A percentile compares a stretch with the other conserved stretches of the same genome.
Evolutionary conservation across 2,113 vertebrate genomes (phyloP).

Genomic region (Fukomys damarensis): DNA sequence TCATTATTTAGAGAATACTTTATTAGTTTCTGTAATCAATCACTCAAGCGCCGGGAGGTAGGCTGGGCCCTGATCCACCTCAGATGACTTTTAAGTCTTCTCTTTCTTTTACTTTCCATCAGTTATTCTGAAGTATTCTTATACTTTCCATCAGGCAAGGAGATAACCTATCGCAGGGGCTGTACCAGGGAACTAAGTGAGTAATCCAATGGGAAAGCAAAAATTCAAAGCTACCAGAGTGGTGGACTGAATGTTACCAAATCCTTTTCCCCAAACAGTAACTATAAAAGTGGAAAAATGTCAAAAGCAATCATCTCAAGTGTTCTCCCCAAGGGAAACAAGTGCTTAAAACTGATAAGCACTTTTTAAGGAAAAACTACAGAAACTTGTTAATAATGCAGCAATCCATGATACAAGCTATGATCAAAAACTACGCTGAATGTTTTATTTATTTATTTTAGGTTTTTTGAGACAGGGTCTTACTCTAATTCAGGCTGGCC

Average conservation of each 20-base stretch:
- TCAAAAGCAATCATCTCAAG: not conserved
- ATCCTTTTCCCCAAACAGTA: not conserved
- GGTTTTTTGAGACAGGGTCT: not conserved
- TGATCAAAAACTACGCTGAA: not conserved
- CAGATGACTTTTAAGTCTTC: not conserved
- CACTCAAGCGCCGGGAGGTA: too few species aligned
- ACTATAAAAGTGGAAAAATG: not conserved
- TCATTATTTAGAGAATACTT: too few species aligned
- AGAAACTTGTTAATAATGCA: not conserved
- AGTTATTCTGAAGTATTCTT: too few species aligned
- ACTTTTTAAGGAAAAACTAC: not conserved
- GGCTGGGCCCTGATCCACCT: too few species aligned
- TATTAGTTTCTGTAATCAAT: too few species aligned
- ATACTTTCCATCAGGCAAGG: not conserved
- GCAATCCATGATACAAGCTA: not conserved
- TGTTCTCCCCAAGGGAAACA: not conserved
- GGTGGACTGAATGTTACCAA: not conserved
- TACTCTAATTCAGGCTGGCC: not conserved
- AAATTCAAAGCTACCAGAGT: not conserved
- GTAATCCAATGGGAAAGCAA: not conserved
- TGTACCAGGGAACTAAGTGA: not conserved
- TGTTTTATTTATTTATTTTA: not conserved
- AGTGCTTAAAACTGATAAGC: not conserved
- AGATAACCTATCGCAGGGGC: not conserved
- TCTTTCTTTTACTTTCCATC: not conserved